Conservation (phyloP, 2,797 vertebrate species). For the Rhadinocentrus ornatus region DNA sequence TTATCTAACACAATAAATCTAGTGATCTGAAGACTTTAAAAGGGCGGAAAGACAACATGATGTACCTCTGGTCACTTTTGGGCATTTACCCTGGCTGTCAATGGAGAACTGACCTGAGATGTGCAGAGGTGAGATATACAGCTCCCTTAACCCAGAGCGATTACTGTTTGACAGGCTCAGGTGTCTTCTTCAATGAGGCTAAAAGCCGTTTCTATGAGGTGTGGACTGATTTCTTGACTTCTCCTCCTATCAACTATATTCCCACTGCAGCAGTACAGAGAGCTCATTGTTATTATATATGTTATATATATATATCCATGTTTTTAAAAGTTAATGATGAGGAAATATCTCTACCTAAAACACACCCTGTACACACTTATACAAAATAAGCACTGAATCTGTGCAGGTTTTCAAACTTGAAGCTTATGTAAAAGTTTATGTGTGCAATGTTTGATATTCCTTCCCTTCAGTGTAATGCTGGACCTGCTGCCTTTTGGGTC, state of each 20-base stretch:
- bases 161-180: slow-evolving; percentile 71
- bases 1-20: slow-evolving; percentile 8
- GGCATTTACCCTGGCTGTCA: slow-evolving; percentile 58
- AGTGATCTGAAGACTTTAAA: slow-evolving; percentile 13
- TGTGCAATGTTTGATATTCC: slow-evolving; percentile 21
- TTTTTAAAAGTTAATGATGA: slow-evolving; percentile 1
- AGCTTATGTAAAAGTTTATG: background rate
- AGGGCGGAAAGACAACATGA: slow-evolving; percentile 32
- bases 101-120: slow-evolving; percentile 59
- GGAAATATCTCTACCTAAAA: background rate
- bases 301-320: background rate
- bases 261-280: slow-evolving; percentile 14
- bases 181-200: slow-evolving; percentile 41
- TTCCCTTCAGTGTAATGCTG: slow-evolving; percentile 84
- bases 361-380: background rate
- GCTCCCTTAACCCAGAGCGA: slow-evolving; percentile 65
- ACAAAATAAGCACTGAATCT: background rate
- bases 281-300: background rate
- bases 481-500: slow-evolving; percentile 89
- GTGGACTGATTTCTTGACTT: slow-evolving; percentile 31
- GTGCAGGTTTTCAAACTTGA: background rate
- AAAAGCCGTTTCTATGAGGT: slow-evolving; percentile 43
- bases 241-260: slow-evolving; percentile 32
- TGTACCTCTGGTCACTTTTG: slow-evolving; percentile 32
- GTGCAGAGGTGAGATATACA: slow-evolving; percentile 51